Conservation (phyloP, 2,888 invertebrate genomes). For the Brachyptera putata region DNA sequence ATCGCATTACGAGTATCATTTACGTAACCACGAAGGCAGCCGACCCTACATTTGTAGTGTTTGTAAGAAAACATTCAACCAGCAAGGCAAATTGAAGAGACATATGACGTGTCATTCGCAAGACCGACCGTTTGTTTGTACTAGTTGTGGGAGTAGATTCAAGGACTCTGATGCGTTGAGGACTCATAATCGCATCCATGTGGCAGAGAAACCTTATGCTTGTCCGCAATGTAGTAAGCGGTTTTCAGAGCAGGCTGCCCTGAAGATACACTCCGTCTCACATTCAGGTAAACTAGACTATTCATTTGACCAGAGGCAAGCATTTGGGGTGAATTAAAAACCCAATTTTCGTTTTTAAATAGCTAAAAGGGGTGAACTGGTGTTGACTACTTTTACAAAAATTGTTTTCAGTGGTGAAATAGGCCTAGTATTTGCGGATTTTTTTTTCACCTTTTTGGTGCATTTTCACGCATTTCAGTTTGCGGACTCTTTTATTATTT, state of each 20-base stretch:
- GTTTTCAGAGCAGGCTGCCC: constrained; percentile 62
- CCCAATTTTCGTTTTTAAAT: too few relatives aligned
- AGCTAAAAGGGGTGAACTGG: too few relatives aligned
- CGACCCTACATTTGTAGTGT: constrained; percentile 57
- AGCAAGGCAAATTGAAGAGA: constrained; percentile 64
- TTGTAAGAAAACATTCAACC: constrained; percentile 65
- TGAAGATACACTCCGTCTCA: constrained; percentile 61
- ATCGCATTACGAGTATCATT: constrained; percentile 70
- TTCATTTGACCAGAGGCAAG: too few relatives aligned
- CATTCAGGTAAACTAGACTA: constrained; percentile 53
- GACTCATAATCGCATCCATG: constrained; percentile 60
- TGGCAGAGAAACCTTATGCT: constrained; percentile 56
- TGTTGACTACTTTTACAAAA: too few relatives aligned
- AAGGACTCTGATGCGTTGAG: constrained; percentile 55
- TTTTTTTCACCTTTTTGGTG: too few relatives aligned
- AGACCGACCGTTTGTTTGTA: constrained; percentile 53
- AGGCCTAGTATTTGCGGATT: too few relatives aligned
- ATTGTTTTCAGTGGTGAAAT: too few relatives aligned
- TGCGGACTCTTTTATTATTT: too few relatives aligned
- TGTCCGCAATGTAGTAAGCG: constrained; percentile 56
- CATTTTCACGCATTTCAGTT: too few relatives aligned
- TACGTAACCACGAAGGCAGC: constrained; percentile 53
- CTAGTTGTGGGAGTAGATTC: constrained; percentile 59
- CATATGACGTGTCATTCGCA: constrained; percentile 64
- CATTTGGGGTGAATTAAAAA: too few relatives aligned